phyloP scores from a whole-genome alignment of 2,797 vertebrate species.

The Philypnodon macrostomus region DNA sequence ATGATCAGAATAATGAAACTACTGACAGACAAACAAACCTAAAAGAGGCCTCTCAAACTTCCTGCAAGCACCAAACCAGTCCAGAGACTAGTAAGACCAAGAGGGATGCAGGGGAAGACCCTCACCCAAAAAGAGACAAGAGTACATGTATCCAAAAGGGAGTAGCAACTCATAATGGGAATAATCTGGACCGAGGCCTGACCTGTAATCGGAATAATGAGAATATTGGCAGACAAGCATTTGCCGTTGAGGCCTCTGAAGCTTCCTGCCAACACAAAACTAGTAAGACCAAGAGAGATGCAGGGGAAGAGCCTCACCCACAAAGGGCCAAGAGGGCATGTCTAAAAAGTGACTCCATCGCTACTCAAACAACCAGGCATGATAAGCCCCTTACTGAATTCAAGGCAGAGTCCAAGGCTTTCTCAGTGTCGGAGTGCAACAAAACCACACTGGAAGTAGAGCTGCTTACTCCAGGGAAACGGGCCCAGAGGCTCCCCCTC shows the following conservation, averaged over 20 bases:
- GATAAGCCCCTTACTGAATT: slow-evolving; percentile 55
- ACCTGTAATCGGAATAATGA: slow-evolving; percentile 32
- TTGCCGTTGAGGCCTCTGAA: slow-evolving; percentile 22
- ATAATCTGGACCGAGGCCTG: slow-evolving; percentile 19
- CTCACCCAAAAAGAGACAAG: slow-evolving; percentile 58
- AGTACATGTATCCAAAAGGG: no score
- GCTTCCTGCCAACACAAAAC: slow-evolving; percentile 36
- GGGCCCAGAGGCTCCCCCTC: slow-evolving; percentile 68
- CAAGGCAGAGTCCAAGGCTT: slow-evolving; percentile 67
- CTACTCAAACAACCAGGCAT: slow-evolving; percentile 56
- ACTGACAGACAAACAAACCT: slow-evolving; percentile 29
- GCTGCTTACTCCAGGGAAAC: slow-evolving; percentile 78
- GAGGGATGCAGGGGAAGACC: slow-evolving; percentile 64
- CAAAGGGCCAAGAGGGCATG: slow-evolving; percentile 66
- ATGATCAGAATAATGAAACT: slow-evolving; percentile 27
- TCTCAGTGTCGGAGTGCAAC: slow-evolving; percentile 64
- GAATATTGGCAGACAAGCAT: slow-evolving; percentile 23
- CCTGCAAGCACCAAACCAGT: slow-evolving; percentile 38
- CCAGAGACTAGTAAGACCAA: slow-evolving; percentile 43
- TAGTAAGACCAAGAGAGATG: slow-evolving; percentile 50
- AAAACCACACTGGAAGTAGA: slow-evolving; percentile 76
- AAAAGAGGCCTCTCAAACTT: slow-evolving; percentile 27
- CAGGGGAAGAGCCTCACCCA: slow-evolving; percentile 61
- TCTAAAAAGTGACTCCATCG: slow-evolving; percentile 69
- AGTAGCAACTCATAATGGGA: no score